phyloP scores from a whole-genome alignment of 2,888 invertebrate species.

The Drosophila antonietae region DNA sequence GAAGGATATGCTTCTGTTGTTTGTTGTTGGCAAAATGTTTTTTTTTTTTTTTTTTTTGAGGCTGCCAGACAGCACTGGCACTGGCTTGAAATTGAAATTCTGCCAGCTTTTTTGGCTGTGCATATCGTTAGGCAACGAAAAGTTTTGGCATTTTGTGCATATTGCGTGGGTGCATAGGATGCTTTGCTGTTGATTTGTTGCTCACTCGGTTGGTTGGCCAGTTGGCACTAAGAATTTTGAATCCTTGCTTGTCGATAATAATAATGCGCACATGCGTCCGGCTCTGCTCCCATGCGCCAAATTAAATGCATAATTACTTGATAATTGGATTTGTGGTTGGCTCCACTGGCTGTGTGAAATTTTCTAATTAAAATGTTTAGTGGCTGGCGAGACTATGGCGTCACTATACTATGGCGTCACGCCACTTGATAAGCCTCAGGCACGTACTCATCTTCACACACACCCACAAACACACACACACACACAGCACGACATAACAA shows the following conservation, averaged over 20 bases:
- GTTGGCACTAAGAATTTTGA: constrained; percentile 36
- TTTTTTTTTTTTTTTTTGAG: not conserved
- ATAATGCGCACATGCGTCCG: constrained; percentile 33
- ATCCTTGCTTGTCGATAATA: constrained; percentile 39
- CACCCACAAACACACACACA: constrained; percentile 6
- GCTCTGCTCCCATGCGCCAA: constrained; percentile 31
- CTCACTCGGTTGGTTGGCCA: constrained; percentile 23
- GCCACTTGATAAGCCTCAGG: constrained; percentile 67
- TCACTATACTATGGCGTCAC: constrained; percentile 20
- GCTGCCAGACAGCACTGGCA: constrained; percentile 10
- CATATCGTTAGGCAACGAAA: constrained; percentile 32
- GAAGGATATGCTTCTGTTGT: constrained; percentile 12
- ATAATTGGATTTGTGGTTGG: constrained; percentile 77
- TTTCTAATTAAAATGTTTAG: constrained; percentile 80
- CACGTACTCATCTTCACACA: constrained; percentile 51
- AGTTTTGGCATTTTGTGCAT: constrained; percentile 37
- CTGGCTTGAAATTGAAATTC: constrained; percentile 61
- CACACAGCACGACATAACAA: constrained; percentile 31
- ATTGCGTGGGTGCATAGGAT: constrained; percentile 26
- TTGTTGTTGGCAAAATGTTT: constrained; percentile 33
- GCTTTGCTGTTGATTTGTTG: constrained; percentile 20
- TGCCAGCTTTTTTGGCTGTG: constrained; percentile 38
- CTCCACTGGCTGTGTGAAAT: constrained; percentile 71
- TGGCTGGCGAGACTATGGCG: constrained; percentile 42
- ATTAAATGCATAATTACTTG: constrained; percentile 79